Base-by-base conservation (phyloP, 2,888 invertebrate genomes). In the Calliphora vomitoria region DNA sequence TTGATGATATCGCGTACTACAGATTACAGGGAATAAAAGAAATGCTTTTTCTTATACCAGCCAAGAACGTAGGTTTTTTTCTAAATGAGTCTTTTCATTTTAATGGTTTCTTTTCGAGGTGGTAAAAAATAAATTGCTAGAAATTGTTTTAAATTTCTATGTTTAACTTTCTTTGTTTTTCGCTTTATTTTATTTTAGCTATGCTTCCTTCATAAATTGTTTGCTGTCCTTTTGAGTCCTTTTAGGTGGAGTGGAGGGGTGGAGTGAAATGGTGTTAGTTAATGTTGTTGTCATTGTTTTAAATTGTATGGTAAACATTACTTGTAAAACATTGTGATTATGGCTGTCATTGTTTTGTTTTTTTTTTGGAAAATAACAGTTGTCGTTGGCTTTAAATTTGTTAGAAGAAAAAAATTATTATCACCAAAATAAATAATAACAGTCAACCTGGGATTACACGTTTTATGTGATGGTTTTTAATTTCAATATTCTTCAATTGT, bases 41-140 rank as follows among this genome's bases (percentile, higher is more conserved):
- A 25, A 25, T 25, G 25, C 2, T 25, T 25, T 25, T 25, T 25
- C 25, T 25, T 1, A 25, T 25, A 35, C 58, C 58, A 60, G 8
- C 31, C 35, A 35, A 38, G 8, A 62, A 62, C 31, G 8, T 3
- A 35, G 0, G 20, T 15, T 62, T 31, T n/a, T 11, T 55, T 15
- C n/a, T 55, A 55, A 55, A 18, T 18, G 20, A 6, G 66, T 41
- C 20, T 68, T 35, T 10, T 79, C 60, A 69, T 80, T 72, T 64
- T 72, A 81, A 81, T 81, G 64, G 72, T 72, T 64, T 72, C 50
- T 72, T 18, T 20, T 25, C 8, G 50, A 72, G 62, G 81, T 81
- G 81, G 64, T 72, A 64, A 88, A 44, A 90, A 90, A 91, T 90
- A 91, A 91, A 91, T 91, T 89, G 89, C 89, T 78, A 69, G 88